Evolutionary conservation across 2,113 vertebrate genomes (phyloP).

Genomic region (Barbus barbus): DNA sequence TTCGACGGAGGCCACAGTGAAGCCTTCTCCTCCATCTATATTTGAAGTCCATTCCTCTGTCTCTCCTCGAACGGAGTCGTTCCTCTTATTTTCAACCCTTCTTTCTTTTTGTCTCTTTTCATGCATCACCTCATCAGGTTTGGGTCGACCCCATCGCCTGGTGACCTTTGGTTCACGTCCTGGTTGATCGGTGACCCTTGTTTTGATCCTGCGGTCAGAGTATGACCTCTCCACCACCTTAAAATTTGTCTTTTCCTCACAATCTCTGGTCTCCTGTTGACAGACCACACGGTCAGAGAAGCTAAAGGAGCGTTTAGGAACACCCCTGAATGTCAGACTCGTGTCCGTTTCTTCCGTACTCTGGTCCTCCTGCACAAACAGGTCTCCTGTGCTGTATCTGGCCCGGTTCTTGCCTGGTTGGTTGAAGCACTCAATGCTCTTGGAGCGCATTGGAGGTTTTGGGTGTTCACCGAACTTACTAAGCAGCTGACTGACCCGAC

Average conservation of each 20-base stretch:
- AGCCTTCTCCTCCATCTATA: constrained; percentile 60
- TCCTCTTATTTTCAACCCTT: not conserved
- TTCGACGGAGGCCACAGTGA: constrained; percentile 64
- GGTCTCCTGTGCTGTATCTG: constrained; percentile 50
- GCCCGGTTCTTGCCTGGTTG: constrained; percentile 55
- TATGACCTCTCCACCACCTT: constrained; percentile 51
- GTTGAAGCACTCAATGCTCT: constrained; percentile 78
- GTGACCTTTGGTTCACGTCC: constrained; percentile 51
- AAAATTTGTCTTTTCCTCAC: constrained; percentile 32
- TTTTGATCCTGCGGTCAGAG: constrained; percentile 51
- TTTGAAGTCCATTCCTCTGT: constrained; percentile 39
- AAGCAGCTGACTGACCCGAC: constrained; percentile 76
- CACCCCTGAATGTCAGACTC: constrained; percentile 45
- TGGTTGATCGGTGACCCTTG: not conserved
- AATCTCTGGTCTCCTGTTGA: constrained; percentile 59
- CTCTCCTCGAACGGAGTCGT: constrained; percentile 12
- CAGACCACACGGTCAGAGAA: constrained; percentile 69
- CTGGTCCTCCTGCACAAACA: constrained; percentile 39
- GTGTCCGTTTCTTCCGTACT: constrained; percentile 13
- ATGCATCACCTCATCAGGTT: constrained; percentile 47
- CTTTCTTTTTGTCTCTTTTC: constrained; percentile 5
- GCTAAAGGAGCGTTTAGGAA: constrained; percentile 71
- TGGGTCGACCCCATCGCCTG: constrained; percentile 34
- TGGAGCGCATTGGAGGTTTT: constrained; percentile 71
- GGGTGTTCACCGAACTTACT: constrained; percentile 76